Evolutionary conservation across 2,888 invertebrate genomes (phyloP).

Genomic region (Crossocerus cetratus): DNA sequence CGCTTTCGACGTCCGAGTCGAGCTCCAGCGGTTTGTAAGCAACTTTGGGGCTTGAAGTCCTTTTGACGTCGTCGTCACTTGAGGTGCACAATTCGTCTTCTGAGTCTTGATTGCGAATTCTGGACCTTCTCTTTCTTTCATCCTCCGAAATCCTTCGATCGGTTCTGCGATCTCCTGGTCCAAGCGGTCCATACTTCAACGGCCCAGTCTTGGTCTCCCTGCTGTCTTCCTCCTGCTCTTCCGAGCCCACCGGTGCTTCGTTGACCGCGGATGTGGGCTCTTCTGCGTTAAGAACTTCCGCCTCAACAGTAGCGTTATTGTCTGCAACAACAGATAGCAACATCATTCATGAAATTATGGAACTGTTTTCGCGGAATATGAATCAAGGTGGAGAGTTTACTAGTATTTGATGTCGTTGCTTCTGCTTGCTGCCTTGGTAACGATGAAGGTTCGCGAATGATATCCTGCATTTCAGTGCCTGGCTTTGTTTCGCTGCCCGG

Average conservation of each 20-base stretch:
- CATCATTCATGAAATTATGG: background rate
- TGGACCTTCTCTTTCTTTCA: conserved; percentile 8
- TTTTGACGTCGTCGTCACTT: conserved; percentile 65
- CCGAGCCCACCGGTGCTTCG: no score
- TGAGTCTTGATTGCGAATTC: conserved; percentile 40
- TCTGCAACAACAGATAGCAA: conserved; percentile 19
- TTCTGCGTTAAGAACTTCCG: conserved; percentile 9
- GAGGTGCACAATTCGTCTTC: conserved; percentile 64
- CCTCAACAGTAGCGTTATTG: background rate
- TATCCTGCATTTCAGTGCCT: conserved; percentile 53
- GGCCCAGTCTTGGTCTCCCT: conserved; percentile 15
- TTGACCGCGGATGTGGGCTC: conserved; percentile 1
- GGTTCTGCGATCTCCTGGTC: conserved; percentile 63
- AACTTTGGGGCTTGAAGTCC: conserved; percentile 56
- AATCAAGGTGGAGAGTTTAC: background rate
- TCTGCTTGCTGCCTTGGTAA: background rate
- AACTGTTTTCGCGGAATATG: background rate
- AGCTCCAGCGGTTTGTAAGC: conserved; percentile 70
- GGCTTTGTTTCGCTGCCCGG: conserved; percentile 32
- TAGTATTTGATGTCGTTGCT: background rate
- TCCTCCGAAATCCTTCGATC: conserved; percentile 22
- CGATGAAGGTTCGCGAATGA: conserved; percentile 23
- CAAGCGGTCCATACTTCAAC: conserved; percentile 67
- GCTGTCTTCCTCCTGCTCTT: conserved; percentile 9
- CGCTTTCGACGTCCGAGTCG: conserved; percentile 73